A percentile compares a stretch with the other conserved stretches of the same genome.
Conservation (phyloP, 2,113 vertebrate species). For the Nycticorax nycticorax region DNA sequence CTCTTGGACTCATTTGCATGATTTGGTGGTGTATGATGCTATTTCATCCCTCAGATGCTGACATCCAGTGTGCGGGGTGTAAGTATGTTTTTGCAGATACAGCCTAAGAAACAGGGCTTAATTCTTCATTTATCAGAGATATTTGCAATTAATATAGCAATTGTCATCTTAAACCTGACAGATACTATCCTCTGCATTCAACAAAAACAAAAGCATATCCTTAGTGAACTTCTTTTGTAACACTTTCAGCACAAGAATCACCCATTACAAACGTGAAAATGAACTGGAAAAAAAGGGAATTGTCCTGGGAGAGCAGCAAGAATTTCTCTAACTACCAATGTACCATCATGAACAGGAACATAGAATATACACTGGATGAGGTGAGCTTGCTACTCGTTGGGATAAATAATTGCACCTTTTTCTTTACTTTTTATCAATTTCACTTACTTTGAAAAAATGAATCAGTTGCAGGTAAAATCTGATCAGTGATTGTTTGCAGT, state of each 20-base stretch:
- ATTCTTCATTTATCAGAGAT: neutral
- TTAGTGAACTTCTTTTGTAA: neutral
- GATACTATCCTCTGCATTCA: neutral
- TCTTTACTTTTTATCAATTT: neutral
- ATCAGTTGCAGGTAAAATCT: neutral
- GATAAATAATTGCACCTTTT: neutral
- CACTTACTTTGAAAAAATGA: neutral
- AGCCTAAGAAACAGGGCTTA: neutral
- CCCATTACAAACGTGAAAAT: neutral
- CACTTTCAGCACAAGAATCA: neutral
- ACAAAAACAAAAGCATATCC: neutral
- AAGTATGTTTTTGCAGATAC: slow-evolving; percentile 13
- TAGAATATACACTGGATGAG: accelerated
- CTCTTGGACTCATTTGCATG: neutral
- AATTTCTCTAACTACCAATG: neutral
- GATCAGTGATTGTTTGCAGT: neutral
- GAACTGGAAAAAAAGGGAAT: neutral
- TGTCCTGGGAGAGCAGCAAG: slow-evolving; percentile 47
- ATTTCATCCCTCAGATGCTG: neutral
- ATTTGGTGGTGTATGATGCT: neutral
- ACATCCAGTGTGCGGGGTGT: neutral
- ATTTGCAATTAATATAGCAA: neutral
- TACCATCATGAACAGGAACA: accelerated
- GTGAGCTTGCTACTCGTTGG: neutral
- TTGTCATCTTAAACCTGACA: neutral